Base-by-base conservation (phyloP, 1,140 invertebrate genomes). In the Drosophila bocki region DNA sequence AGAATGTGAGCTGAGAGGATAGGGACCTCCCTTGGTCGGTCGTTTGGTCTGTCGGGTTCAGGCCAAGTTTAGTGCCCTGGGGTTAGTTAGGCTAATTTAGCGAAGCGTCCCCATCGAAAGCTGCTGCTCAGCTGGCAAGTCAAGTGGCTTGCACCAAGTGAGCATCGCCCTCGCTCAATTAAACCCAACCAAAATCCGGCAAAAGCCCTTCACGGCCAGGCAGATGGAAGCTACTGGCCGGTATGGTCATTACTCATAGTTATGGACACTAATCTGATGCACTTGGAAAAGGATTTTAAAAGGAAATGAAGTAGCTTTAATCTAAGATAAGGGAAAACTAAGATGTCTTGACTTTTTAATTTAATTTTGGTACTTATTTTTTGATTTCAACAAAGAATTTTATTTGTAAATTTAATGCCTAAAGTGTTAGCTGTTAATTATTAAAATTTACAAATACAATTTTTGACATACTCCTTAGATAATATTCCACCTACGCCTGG, bases 31-130 rank as follows among this genome's bases (percentile, higher is more conserved):
- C 26, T 35, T 0, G 47, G 3, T 35, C 3, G 29, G 11, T 50
- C 26, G 26, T 0, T 33, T n/a, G 26, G 26, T 51, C 29, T 12
- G 11, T 53, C 7, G 7, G 33, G 32, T 37, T 54, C 11, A 54
- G 47, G 60, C 39, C 75, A 77, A 62, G 41, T 35, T 45, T 19
- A 45, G 50, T 68, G 78, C 41, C 65, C 75, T 51, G 75, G n/a
- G 75, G 64, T 77, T 68, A 67, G 75, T 62, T 64, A 69, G 65
- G 80, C 80, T 85, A 77, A 84, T 84, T 80, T 69, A 12, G 74
- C 45, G 22, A 45, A 61, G 58, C 50, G 35, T 29, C 35, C 45
- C 29, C 64, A 56, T 57, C 60, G 54, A 72, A 67, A 32, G 17
- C 61, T 41, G 41, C 74, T 53, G 39, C 57, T 65, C 67, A 44